Base-by-base conservation (phyloP, 2,888 invertebrate genomes). In the Pammene fasciana region DNA sequence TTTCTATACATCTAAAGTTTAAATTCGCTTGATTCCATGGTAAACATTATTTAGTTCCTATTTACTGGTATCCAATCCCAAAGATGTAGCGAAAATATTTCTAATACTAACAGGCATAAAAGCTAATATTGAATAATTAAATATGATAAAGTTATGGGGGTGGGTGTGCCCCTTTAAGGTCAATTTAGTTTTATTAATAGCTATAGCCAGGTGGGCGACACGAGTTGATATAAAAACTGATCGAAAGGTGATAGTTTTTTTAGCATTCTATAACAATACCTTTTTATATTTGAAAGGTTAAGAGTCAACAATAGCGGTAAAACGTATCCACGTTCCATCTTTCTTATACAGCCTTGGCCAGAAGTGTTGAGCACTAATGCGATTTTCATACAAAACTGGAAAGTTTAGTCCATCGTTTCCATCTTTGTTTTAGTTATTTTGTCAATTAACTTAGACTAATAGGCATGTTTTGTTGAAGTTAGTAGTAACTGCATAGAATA, bases 151-250 rank as follows among this genome's bases (percentile, higher is more conserved):
- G 10, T 8, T 14, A 43, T 3, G 38, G 0, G 18, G 16, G 68
- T 71, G 62, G 72, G 80, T 76, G 79, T 78, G 75, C 74, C 73
- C 64, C 45, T 73, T 76, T 76, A 80, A 75, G 78, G 79, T 78
- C 77, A 77, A 79, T 78, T 80, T 79, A 77, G 66, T 76, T 78
- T 64, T 75, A 74, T 76, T 72, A 75, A 75, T 77, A 72, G 73
- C 62, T 66, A 67, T 56, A 65, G 66, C 77, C 80, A 82, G 80
- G 75, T 82, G 80, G 70, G 45, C 52, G 80, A 75, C 78, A 80
- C 81, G 79, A 79, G 80, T 72, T 76, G 55, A 18, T 66, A 73
- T 76, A 78, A 79, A 77, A 79, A 26, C 10, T 18, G 11, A 41
- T 38, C 41, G 9, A 68, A 68, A 65, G 52, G 52, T 65, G 64